A percentile compares a stretch with the other conserved stretches of the same genome.
These are phyloP conservation scores for Stenoptilia bipunctidactyla DNA, from an alignment of 2,888 invertebrate species.

Conservation along the genomic window DNA sequence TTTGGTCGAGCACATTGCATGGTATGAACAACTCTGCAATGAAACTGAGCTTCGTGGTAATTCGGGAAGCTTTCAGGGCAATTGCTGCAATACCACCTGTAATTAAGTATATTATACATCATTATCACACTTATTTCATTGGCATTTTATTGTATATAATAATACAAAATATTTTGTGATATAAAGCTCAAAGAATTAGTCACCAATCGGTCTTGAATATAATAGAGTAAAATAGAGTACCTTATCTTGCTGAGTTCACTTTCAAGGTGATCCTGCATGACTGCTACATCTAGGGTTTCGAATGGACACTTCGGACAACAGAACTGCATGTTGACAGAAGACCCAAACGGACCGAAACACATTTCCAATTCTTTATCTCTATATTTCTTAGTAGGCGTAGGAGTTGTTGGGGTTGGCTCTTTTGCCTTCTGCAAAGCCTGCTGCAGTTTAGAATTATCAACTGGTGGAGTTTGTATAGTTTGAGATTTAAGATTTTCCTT, in stretches of 20 bases:
- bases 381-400: conserved; percentile 18
- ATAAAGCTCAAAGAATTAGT: too few relatives aligned
- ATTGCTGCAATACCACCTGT: conserved; percentile 50
- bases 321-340: conserved; percentile 24
- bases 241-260: conserved; percentile 48
- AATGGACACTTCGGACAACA: conserved; percentile 46
- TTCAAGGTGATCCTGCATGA: conserved; percentile 46
- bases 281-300: conserved; percentile 25
- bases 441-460: conserved; percentile 4
- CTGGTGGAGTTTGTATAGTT: conserved; percentile 26
- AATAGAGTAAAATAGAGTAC: conserved; percentile 26
- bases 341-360: conserved; percentile 42
- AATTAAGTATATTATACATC: too few relatives aligned
- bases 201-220: too few relatives aligned
- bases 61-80: conserved; percentile 38
- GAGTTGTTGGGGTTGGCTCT: background rate
- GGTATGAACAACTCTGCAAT: conserved; percentile 36
- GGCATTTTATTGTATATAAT: too few relatives aligned
- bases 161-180: too few relatives aligned
- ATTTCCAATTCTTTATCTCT: conserved; percentile 19
- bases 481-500: conserved; percentile 27
- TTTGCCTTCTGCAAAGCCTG: background rate
- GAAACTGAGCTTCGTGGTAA: conserved; percentile 54
- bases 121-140: too few relatives aligned
- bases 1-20: conserved; percentile 26